Evolutionary conservation across 2,888 invertebrate species (phyloP).

Genomic region (Seladonia tumulorum): DNA sequence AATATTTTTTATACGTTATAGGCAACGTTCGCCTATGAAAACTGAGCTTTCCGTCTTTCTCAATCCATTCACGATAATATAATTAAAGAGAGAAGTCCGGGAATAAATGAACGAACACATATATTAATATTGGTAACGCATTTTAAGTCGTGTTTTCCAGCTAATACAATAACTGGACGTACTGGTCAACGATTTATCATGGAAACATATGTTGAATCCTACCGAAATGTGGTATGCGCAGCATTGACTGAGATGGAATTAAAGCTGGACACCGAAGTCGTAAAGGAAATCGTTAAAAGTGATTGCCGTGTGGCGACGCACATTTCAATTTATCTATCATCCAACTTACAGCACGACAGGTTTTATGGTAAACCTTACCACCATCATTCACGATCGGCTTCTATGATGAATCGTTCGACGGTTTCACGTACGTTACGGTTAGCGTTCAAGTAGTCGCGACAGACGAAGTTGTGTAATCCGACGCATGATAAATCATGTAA

Average conservation of each 20-base stretch:
- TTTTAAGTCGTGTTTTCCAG: not conserved
- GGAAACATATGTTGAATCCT: not conserved
- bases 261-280: not conserved
- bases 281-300: not conserved
- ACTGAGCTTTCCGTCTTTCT: not conserved
- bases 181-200: not conserved
- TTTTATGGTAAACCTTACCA: not conserved
- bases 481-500: not conserved
- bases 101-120: not conserved
- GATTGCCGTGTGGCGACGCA: not conserved
- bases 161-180: not conserved
- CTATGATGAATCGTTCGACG: not conserved
- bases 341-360: not conserved
- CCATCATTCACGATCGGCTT: not conserved
- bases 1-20: too few species aligned
- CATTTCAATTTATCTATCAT: conserved; percentile 2
- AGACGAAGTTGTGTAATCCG: not conserved
- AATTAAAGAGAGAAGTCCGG: not conserved
- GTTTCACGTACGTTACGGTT: not conserved
- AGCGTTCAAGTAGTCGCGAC: not conserved
- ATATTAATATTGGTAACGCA: not conserved
- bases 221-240: not conserved
- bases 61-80: not conserved
- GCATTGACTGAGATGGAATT: not conserved
- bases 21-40: not conserved